These are phyloP conservation scores for Caenorhabditis briggsae DNA, from an alignment of 1,140 invertebrate species.

Conservation along the genomic window DNA sequence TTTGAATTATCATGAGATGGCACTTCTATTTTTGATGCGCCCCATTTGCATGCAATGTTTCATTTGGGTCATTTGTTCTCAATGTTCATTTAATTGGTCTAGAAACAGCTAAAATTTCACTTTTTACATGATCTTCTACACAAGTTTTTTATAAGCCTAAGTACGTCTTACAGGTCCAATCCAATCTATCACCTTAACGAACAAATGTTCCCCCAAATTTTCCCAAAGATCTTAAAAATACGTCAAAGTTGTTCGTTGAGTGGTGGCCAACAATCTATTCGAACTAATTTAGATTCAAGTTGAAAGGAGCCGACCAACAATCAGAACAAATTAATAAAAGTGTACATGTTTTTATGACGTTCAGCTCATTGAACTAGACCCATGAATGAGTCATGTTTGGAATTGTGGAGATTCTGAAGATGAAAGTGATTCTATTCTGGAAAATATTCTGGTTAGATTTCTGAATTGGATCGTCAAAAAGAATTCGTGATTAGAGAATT, in stretches of 20 bases:
- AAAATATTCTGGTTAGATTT: no score
- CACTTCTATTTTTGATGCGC: no score
- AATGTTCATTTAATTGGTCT: no score
- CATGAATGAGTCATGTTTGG: neutral
- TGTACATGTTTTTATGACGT: neutral
- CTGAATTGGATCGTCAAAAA: no score
- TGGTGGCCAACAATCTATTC: slow-evolving; percentile 13
- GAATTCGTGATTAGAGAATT: no score
- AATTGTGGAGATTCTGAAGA: neutral
- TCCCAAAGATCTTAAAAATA: neutral
- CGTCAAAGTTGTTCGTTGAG: neutral
- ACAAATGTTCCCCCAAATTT: neutral
- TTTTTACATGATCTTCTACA: neutral
- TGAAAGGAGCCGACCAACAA: neutral
- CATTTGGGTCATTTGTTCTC: no score
- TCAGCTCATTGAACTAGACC: neutral
- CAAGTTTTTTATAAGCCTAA: neutral
- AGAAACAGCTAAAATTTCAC: no score
- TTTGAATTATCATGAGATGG: no score
- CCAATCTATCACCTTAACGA: neutral
- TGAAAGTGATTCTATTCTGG: no score
- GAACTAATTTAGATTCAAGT: slow-evolving; percentile 6
- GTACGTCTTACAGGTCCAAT: neutral
- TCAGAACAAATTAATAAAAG: slow-evolving; percentile 14
- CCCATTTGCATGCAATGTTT: no score